A percentile compares a stretch with the other conserved stretches of the same genome.
These are phyloP conservation scores for Mesorhabditis belari DNA, from an alignment of 2,888 invertebrate genomes.

Conservation along the genomic window DNA sequence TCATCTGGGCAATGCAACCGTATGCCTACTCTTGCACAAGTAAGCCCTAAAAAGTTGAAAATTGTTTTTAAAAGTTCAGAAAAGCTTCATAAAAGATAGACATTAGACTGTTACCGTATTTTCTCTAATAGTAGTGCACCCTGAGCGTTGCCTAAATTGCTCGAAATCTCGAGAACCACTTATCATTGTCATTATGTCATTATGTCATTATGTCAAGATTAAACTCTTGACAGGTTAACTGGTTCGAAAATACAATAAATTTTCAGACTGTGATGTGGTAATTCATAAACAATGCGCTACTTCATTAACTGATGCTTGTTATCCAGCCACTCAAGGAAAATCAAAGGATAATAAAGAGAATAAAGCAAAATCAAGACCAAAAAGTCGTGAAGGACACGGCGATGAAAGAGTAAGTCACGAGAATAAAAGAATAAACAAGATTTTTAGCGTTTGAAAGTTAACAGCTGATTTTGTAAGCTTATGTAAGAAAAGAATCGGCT, in stretches of 20 bases:
- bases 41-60: slow-evolving; percentile 58
- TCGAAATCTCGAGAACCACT: no score
- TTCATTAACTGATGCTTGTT: slow-evolving; percentile 74
- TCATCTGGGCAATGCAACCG: slow-evolving; percentile 89
- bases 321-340: slow-evolving; percentile 52
- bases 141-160: no score
- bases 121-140: no score
- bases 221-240: no score
- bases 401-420: not conserved
- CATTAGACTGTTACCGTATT: no score
- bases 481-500: no score
- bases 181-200: not conserved
- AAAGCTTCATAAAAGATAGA: no score
- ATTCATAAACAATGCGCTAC: slow-evolving; percentile 77
- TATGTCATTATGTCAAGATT: no score
- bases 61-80: not conserved
- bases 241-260: no score
- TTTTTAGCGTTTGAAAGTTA: no score
- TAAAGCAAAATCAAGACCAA: slow-evolving; percentile 7
- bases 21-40: slow-evolving; percentile 92
- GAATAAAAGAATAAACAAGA: no score
- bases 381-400: not conserved
- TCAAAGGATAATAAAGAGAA: not conserved
- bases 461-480: no score
- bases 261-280: slow-evolving; percentile 76